Base-by-base conservation (phyloP, 2,888 invertebrate species). In the Limenitis camilla region DNA sequence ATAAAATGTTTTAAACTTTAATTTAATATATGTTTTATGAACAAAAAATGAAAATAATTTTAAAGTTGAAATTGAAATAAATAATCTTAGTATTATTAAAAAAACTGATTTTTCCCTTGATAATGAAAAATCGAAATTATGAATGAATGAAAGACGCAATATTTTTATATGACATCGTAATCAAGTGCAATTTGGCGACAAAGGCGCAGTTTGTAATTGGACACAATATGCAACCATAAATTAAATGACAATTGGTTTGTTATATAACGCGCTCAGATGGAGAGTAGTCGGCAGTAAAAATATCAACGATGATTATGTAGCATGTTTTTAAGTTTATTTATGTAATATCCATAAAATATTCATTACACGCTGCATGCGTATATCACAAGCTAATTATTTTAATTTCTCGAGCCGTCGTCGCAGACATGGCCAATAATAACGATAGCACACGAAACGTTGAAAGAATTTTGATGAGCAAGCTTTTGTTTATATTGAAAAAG, bases 311-410 rank as follows among this genome's bases (percentile, higher is more conserved):
- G 36, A 45, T 39, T 30, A 35, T 45, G 52, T 48, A 56, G 43
- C 45, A 39, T 50, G 48, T 52, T 55, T 52, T 46, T 53, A 52
- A 51, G 44, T 53, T 48, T 55, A 40, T 51, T 63, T 64, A 62
- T 60, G 58, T 62, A 64, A 63, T 51, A 39, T 39, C 46, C 43
- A 58, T 61, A 52, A 56, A 51, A 58, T 61, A 66, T 67, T 65
- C 66, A 55, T 53, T 52, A 58, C 66, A 63, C 65, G 62, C 59
- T 56, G 36, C 53, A 49, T 53, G 65, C 68, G 70, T 79, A 72
- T 66, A 76, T 79, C 75, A 77, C 74, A 63, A 63, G 71, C 66
- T 81, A 83, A 81, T 81, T 81, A 82, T 83, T 81, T 80, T 72
- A 78, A 79, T 82, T 81, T 77, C 76, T 77, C 69, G 71, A 72